These are phyloP conservation scores for Isaurus tuberculatus DNA, from an alignment of 92 coral and sea anemone species.

Conservation along the genomic window DNA sequence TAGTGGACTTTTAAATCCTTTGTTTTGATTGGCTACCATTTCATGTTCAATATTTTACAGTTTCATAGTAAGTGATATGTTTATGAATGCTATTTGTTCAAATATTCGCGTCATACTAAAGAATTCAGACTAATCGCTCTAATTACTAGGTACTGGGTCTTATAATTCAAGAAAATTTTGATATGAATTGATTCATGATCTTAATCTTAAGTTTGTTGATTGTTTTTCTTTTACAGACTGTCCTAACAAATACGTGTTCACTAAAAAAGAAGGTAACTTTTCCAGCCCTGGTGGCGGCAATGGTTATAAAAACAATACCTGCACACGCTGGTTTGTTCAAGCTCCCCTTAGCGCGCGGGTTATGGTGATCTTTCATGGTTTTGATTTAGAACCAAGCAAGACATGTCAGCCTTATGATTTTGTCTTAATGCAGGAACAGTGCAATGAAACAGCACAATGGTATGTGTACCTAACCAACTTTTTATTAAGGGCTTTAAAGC, in stretches of 20 bases:
- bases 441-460: constrained; percentile 67
- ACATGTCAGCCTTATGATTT: constrained; percentile 77
- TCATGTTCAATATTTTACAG: too few species aligned
- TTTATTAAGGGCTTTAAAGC: too few species aligned
- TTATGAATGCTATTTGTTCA: too few species aligned
- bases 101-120: too few species aligned
- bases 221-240: not conserved
- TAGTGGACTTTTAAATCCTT: too few species aligned
- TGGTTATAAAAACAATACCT: constrained; percentile 61
- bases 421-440: constrained; percentile 68
- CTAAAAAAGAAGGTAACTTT: constrained; percentile 38
- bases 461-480: constrained; percentile 54
- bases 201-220: too few species aligned
- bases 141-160: too few species aligned
- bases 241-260: not conserved
- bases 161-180: too few species aligned
- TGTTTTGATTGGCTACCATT: too few species aligned
- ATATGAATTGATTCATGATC: too few species aligned
- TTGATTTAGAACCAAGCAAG: constrained; percentile 87
- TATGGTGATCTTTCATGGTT: constrained; percentile 69
- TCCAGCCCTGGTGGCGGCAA: constrained; percentile 49
- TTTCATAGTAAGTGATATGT: too few species aligned
- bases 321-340: constrained; percentile 66
- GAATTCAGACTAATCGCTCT: too few species aligned
- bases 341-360: constrained; percentile 59